Base-by-base conservation (phyloP, 2,113 vertebrate genomes). In the Gambusia affinis region DNA sequence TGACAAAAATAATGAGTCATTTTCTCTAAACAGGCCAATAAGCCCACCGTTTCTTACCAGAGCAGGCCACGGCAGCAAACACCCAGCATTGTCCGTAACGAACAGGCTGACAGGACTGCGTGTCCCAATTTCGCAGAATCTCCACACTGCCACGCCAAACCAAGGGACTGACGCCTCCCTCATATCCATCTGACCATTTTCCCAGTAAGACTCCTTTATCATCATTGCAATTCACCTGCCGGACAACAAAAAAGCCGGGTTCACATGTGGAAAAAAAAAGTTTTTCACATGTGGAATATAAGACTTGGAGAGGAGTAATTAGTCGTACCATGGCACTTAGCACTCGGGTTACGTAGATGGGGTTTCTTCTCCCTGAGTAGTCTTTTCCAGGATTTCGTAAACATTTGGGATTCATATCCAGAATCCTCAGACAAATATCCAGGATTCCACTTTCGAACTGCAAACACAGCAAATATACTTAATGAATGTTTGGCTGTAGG, bases 71-170 rank as follows among this genome's bases (percentile, higher is more conserved):
- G 0, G 97, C 98, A 0, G 97, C 98, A 22, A 98, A 99, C 64
- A 99, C 98, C 98, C 98, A 99, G 91, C 98, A 99, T 92, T 99
- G 98, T 74, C 98, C 98, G 0, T 95, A 99, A 39, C 96, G 94
- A 83, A 99, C 97, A 0, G 94, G 94, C 73, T 95, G 89, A 86
- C 96, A 98, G 1, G 94, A 83, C 0, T 85, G 87, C 0, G 69
- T 79, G 77, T 92, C 89, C 97, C 97, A 99, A 65, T 91, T 93
- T 51, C 73, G 92, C 60, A 99, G 94, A 79, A 99, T 98, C 75
- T 96, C 95, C 92, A 97, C 95, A 0, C 98, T 99, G 27, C 98
- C 96, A 0, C 85, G 96, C 98, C 98, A 99, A 74, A 79, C 87
- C 94, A 96, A 92, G 2, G 98, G 98, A 78, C 92, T 97, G 70